These are phyloP conservation scores for Oreortyx pictus DNA, from an alignment of 2,797 vertebrate genomes.

Conservation along the genomic window DNA sequence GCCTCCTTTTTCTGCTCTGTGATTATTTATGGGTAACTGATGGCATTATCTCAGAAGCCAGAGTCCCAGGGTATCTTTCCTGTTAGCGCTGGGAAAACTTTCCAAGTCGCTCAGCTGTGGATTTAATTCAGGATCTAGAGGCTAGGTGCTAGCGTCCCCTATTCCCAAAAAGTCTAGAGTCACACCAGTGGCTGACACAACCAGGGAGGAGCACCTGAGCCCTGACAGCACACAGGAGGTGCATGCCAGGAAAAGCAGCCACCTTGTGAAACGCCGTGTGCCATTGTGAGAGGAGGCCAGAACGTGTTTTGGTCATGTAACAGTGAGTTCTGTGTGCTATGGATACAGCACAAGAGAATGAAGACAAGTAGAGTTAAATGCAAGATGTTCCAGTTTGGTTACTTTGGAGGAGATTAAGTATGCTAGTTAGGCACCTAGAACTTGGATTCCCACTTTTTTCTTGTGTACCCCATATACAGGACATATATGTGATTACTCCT, in stretches of 20 bases:
- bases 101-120: constrained; percentile 35
- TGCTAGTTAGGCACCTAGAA: neutral
- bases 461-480: fast-evolving
- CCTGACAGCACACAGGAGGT: neutral
- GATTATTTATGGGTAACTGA: constrained; percentile 72
- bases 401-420: neutral
- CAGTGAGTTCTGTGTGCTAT: neutral
- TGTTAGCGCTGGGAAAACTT: constrained; percentile 42
- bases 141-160: neutral
- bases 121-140: constrained; percentile 2
- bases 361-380: neutral
- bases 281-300: neutral
- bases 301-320: fast-evolving
- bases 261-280: neutral
- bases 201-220: neutral
- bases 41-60: constrained; percentile 67
- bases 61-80: constrained; percentile 52
- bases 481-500: fast-evolving
- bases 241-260: neutral
- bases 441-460: neutral
- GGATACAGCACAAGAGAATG: neutral
- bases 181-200: too few relatives aligned
- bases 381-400: neutral
- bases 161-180: neutral
- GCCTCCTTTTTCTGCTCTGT: constrained; percentile 59